Conservation (phyloP, 2,797 vertebrate genomes). For the Sphenopsis melanotis region DNA sequence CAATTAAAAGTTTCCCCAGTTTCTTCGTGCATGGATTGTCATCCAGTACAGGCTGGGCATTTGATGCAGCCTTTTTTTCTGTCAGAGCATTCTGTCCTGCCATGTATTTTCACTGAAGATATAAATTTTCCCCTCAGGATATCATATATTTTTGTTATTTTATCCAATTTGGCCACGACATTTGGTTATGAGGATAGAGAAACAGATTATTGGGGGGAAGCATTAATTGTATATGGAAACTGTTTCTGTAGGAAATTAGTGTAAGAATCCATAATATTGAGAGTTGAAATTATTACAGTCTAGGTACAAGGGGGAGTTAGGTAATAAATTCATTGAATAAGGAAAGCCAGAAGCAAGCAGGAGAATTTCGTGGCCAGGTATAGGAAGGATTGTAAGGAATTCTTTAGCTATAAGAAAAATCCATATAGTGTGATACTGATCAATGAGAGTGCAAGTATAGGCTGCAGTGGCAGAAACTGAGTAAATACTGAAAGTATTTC, state of each 20-base stretch:
- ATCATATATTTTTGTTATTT: neutral
- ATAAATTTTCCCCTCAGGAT: neutral
- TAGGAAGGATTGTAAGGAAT: neutral
- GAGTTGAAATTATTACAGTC: neutral
- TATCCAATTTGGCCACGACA: neutral
- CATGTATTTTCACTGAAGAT: neutral
- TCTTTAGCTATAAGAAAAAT: neutral
- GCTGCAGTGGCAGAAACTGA: neutral
- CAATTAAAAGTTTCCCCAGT: neutral
- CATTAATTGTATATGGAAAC: neutral
- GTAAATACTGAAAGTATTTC: neutral
- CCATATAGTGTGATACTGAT: neutral
- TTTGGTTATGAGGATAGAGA: neutral
- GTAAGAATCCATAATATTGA: neutral
- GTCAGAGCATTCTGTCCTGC: neutral
- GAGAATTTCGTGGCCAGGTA: neutral
- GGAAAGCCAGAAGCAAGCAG: neutral
- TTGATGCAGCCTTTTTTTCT: neutral
- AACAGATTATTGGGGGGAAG: fast-evolving
- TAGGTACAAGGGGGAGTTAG: neutral
- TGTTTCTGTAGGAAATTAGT: neutral
- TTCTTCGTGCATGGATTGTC: neutral
- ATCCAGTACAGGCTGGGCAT: neutral
- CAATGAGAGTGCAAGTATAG: neutral
- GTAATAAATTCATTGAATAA: neutral